Evolutionary conservation across 2,888 invertebrate species (phyloP).

Genomic region (Subacronicta megacephala): DNA sequence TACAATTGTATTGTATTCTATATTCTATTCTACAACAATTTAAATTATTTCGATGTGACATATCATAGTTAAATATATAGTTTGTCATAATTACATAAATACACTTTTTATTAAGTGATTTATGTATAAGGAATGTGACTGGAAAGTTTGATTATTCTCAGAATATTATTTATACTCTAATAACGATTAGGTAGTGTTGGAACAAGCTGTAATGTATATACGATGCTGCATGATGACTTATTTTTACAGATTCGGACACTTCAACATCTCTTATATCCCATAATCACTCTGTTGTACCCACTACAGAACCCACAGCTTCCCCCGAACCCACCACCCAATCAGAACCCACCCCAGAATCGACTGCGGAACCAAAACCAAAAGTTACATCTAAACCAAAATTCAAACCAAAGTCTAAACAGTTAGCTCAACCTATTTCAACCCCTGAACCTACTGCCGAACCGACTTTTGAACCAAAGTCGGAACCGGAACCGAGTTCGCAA

Average conservation of each 20-base stretch:
- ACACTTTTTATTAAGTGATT: no score
- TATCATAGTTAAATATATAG: no score
- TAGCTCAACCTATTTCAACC: conserved; percentile 68
- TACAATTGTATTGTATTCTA: no score
- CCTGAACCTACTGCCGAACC: conserved; percentile 66
- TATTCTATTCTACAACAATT: no score
- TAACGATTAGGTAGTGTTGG: conserved; percentile 40
- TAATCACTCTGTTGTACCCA: conserved; percentile 58
- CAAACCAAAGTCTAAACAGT: conserved; percentile 71
- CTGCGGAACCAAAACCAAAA: conserved; percentile 73
- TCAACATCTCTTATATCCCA: conserved; percentile 72
- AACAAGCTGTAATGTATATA: conserved; percentile 67
- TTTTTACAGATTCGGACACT: conserved; percentile 86
- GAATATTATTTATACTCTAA: no score
- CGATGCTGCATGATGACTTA: conserved; percentile 82
- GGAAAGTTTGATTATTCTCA: no score
- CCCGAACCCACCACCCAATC: conserved; percentile 25
- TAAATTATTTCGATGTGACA: no score
- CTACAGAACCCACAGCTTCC: conserved; percentile 58
- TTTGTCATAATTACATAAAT: no score
- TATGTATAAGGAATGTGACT: no score
- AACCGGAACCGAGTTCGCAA: conserved; percentile 67
- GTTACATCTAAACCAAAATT: conserved; percentile 62
- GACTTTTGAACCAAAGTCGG: conserved; percentile 66
- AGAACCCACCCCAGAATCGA: conserved; percentile 58